These are phyloP conservation scores for Mus spicilegus DNA, from an alignment of 2,113 vertebrate species.

Conservation along the genomic window DNA sequence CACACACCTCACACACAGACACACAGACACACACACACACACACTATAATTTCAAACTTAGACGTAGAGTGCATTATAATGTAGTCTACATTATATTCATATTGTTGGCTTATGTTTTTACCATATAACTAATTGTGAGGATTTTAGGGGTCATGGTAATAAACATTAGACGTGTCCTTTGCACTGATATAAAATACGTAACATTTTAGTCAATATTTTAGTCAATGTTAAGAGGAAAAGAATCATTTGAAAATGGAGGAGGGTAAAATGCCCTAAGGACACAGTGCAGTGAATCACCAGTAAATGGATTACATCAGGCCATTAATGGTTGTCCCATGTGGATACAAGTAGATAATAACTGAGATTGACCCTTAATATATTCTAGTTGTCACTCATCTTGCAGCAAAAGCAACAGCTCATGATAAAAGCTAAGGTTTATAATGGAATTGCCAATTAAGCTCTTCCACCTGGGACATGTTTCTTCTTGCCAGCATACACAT, in stretches of 20 bases:
- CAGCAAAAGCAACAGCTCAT: background rate
- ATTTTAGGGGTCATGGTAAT: background rate
- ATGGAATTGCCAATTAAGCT: background rate
- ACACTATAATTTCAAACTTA: background rate
- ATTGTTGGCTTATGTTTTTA: background rate
- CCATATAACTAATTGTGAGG: background rate
- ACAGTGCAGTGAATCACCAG: background rate
- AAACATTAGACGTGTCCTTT: background rate
- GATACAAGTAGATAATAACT: background rate
- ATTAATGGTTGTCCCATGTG: background rate
- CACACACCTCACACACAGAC: background rate
- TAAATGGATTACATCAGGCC: background rate
- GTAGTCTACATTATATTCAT: background rate
- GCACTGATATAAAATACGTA: background rate
- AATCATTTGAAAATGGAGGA: background rate
- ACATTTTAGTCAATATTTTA: background rate
- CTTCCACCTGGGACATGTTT: background rate
- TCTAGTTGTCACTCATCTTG: background rate
- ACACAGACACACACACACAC: background rate
- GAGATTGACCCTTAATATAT: background rate
- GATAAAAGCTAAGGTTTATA: background rate
- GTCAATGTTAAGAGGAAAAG: background rate
- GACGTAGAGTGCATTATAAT: background rate
- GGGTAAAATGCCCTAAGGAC: background rate
- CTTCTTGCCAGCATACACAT: background rate